phyloP scores from a whole-genome alignment of 2,113 vertebrate genomes.

The Rissa tridactyla region DNA sequence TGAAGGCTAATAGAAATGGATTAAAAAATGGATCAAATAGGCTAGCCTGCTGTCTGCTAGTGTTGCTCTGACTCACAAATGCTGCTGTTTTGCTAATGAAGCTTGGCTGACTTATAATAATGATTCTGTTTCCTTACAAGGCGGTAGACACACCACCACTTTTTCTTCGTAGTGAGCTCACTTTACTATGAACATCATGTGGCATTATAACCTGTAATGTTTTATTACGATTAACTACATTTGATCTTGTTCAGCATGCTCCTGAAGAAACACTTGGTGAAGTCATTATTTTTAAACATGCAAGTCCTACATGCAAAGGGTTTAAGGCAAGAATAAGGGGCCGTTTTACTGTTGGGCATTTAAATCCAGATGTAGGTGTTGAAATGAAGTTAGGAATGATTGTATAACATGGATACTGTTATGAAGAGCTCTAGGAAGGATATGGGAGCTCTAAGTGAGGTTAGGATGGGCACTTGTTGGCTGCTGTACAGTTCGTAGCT shows the following conservation, averaged over 20 bases:
- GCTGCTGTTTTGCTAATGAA: conserved; percentile 15
- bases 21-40: background rate
- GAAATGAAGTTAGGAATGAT: background rate
- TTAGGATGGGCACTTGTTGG: background rate
- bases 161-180: conserved; percentile 22
- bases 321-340: background rate
- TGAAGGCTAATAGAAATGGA: conserved; percentile 1
- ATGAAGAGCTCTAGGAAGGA: background rate
- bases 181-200: background rate
- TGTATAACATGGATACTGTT: background rate
- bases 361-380: background rate
- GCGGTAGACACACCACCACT: background rate
- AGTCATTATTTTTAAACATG: background rate
- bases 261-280: background rate
- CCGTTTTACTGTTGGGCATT: background rate
- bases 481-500: background rate
- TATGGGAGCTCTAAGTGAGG: background rate
- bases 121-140: conserved; percentile 6
- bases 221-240: conserved; percentile 12
- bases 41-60: background rate
- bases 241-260: conserved; percentile 13
- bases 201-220: background rate
- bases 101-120: background rate
- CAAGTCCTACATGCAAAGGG: background rate
- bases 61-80: background rate